Base-by-base conservation (phyloP, 1,140 invertebrate species). In the Sitobion miscanthi region DNA sequence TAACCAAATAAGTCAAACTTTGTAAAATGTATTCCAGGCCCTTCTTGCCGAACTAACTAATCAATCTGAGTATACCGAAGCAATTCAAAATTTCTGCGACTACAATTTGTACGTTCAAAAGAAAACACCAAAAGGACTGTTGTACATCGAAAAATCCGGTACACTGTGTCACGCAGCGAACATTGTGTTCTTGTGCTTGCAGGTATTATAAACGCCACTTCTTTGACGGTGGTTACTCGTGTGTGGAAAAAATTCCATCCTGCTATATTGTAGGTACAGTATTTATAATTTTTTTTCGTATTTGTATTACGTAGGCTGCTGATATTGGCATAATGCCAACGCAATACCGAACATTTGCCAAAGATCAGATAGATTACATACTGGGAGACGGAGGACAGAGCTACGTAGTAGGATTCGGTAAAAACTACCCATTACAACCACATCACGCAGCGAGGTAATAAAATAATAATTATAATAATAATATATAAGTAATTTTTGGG, bases 351-450 rank as follows among this genome's bases (percentile, higher is more conserved):
- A 94, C 95, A 92, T 97, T 97, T 94, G 97, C 96, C 20, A 95
- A 95, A 94, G 94, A 96, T 94, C 97, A 97, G 95, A 96, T 97
- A 85, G 94, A 96, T 94, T 97, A 97, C 94, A 96, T 96, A 93
- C 95, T 97, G 1, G 97, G 97, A 3, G 95, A 96, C 93, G 95
- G 95, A 93, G 96, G 96, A 7, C 95, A 96, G 86, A 97, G 96
- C 94, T 97, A 95, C 94, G 96, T 97, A 1, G 96, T 97, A 42
- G 97, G 97, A 17, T 97, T 96, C 94, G 97, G 96, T 2, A 94
- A 95, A 69, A 96, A 97, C 95, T 96, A 96, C 87, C 96, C 97
- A 0, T 95, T 94, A 57, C 95, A 96, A 93, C 96, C 96, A 6
- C 95, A 96, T 94, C 96, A 96, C 94, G 95, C 96, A 20, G 96